phyloP scores from a whole-genome alignment of 2,113 vertebrate genomes.

The Rhodinocichla rosea region DNA sequence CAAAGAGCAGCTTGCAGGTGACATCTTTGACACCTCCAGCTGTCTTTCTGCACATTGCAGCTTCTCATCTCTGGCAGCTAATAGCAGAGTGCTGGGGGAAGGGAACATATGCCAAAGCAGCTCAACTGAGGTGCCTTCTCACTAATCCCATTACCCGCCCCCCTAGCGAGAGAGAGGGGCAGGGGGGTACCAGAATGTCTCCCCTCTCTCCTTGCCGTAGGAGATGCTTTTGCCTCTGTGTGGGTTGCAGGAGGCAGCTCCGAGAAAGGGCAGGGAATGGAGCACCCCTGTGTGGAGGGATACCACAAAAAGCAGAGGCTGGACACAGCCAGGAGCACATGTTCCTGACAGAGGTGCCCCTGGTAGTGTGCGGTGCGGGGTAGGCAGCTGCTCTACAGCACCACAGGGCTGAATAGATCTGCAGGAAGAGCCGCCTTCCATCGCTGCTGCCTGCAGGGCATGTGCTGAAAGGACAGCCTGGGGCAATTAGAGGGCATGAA shows the following conservation, averaged over 20 bases:
- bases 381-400: neutral
- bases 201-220: rapidly evolving
- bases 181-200: neutral
- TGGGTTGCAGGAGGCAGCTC: neutral
- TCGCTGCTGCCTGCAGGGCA: neutral
- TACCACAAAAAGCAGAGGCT: neutral
- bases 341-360: neutral
- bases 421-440: neutral
- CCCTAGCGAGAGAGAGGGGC: neutral
- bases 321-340: neutral
- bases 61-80: constrained; percentile 30
- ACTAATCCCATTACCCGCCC: neutral
- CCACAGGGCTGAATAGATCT: rapidly evolving
- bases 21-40: constrained; percentile 21
- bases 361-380: rapidly evolving
- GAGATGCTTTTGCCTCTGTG: neutral
- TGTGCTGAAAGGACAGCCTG: neutral
- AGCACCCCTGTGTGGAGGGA: neutral
- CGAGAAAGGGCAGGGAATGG: rapidly evolving
- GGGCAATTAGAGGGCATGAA: neutral
- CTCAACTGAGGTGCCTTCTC: neutral
- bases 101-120: neutral
- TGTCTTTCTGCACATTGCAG: neutral
- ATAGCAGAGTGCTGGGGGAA: neutral
- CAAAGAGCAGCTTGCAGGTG: constrained; percentile 9